Conservation (phyloP, 2,113 vertebrate genomes). For the Aspidoscelis tigris region DNA sequence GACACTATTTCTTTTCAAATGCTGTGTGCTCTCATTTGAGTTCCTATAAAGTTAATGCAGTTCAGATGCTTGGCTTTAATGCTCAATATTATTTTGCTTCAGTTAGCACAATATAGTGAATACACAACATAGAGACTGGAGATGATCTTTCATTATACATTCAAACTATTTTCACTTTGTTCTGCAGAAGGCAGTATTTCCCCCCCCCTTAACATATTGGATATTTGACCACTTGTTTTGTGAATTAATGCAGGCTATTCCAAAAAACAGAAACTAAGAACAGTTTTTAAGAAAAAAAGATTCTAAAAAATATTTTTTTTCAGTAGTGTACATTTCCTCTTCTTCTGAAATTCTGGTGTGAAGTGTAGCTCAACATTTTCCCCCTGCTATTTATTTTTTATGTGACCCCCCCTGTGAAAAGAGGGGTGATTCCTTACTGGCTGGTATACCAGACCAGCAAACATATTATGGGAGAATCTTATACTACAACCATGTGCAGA, state of each 20-base stretch:
- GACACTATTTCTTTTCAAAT: constrained; percentile 24
- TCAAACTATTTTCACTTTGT: constrained; percentile 48
- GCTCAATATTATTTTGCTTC: constrained; percentile 44
- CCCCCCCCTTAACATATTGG: background rate
- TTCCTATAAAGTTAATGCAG: constrained; percentile 52
- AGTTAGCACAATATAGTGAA: constrained; percentile 33
- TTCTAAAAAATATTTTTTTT: background rate
- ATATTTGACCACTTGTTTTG: background rate
- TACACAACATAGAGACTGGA: constrained; percentile 6
- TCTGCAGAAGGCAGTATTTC: constrained; percentile 5
- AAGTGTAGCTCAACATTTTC: background rate
- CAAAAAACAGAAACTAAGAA: background rate
- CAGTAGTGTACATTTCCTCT: background rate
- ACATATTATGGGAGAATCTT: too few species aligned
- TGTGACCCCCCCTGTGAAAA: background rate
- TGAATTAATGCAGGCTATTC: background rate
- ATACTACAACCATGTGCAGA: too few species aligned
- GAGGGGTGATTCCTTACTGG: background rate
- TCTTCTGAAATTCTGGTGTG: background rate
- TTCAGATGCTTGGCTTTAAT: constrained; percentile 40
- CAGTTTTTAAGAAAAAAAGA: background rate
- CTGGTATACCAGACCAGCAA: too few species aligned
- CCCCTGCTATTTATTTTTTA: background rate
- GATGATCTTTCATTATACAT: constrained; percentile 21
- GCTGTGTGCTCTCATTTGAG: constrained; percentile 33